Evolutionary conservation across 2,888 invertebrate species (phyloP), one percentile per base, ranked within the genome.

Genomic region (Adineta ricciae): DNA sequence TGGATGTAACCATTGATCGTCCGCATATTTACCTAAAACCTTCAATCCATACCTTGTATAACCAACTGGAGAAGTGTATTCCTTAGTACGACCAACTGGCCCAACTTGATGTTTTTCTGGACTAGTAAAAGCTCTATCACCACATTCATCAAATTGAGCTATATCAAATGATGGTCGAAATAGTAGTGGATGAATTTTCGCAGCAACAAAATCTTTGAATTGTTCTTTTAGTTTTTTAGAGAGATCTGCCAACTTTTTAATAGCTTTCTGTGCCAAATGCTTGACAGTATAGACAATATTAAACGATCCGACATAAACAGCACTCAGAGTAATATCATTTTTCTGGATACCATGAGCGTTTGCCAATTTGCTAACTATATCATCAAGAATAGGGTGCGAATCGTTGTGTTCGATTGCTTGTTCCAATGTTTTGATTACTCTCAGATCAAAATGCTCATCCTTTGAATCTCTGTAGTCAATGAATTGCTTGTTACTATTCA

Each of bases 141-240:
- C 78, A 9, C 78, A 8, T 0, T 4, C 78, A 78, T 78, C 78
- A 41, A 78, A 78, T 3, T 11, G 24, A 21, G 78, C 21, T 41
- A 78, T 78, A 21, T 78, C 78, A 41, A 78, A 78, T 78, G 41
- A 78, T 41, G 78, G 78, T 1, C 78, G 78, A 32, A 2, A 78
- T 24, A 78, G 41, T n/a, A 78, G n/a, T 21, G 78, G 78, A 78
- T 78, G 78, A 78, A 78, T 41, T 38, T 78, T 78, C 24, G 41
- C 24, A 41, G 24, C n/a, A 4, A 24, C 0, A 14, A 78, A 78
- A 38, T 78, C 2, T 2, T 24, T 24, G 24, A 78, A 78, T 41
- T 78, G 41, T 5, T 11, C 24, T 7, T 78, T 78, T 8, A 78
- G 24, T n/a, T 78, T 78, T 38, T 38, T 24, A 0, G 4, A 7